Conservation (phyloP, 2,797 vertebrate species). For the Pantherophis alleghaniensis region DNA sequence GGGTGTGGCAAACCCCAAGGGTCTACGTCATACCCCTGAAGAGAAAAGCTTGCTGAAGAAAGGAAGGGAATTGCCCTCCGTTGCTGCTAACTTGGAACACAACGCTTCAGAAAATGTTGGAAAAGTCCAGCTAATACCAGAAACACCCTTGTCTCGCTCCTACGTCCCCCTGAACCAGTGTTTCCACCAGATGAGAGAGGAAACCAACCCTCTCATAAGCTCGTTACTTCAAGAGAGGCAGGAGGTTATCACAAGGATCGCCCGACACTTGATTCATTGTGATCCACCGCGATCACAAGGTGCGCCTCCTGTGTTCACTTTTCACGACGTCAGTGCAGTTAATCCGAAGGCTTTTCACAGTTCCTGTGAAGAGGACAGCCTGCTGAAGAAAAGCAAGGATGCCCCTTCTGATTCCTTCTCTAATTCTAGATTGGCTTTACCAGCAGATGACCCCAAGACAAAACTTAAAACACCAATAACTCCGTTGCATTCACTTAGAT, state of each 20-base stretch:
- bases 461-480: slow-evolving; percentile 75
- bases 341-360: slow-evolving; percentile 82
- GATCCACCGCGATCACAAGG: slow-evolving; percentile 84
- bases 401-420: slow-evolving; percentile 45
- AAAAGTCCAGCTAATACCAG: slow-evolving; percentile 73
- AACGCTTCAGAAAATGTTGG: slow-evolving; percentile 71
- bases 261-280: slow-evolving; percentile 92
- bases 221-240: slow-evolving; percentile 94
- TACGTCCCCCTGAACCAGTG: slow-evolving; percentile 65
- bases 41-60: slow-evolving; percentile 77
- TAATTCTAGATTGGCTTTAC: slow-evolving; percentile 58
- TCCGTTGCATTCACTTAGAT: slow-evolving; percentile 72
- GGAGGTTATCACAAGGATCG: slow-evolving; percentile 95
- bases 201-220: slow-evolving; percentile 89
- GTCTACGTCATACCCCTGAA: slow-evolving; percentile 74
- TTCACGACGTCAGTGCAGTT: slow-evolving; percentile 64
- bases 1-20: slow-evolving; percentile 74
- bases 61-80: slow-evolving; percentile 79
- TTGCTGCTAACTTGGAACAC: slow-evolving; percentile 48
- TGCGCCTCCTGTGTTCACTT: slow-evolving; percentile 75
- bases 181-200: slow-evolving; percentile 69
- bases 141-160: slow-evolving; percentile 72
- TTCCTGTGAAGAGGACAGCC: slow-evolving; percentile 75
- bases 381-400: slow-evolving; percentile 85
- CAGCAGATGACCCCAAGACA: slow-evolving; percentile 69